Conservation (phyloP, 2,797 vertebrate species). For the Glossophaga mutica region DNA sequence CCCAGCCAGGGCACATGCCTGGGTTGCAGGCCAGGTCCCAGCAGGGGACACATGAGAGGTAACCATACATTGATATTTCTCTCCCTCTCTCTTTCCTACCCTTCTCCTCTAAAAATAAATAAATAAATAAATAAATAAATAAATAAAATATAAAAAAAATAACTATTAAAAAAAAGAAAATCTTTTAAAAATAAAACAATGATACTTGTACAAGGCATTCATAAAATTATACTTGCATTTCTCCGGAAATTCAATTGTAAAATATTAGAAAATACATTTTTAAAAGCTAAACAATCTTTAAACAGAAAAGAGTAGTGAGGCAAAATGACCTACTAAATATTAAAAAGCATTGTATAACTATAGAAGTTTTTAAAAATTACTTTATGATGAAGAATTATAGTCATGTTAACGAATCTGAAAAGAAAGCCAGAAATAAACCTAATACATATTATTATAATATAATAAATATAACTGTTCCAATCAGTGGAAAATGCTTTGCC, state of each 20-base stretch:
- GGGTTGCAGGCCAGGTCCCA: too few relatives aligned
- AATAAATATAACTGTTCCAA: background rate
- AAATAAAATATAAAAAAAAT: too few relatives aligned
- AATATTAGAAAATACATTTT: background rate
- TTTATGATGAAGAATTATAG: background rate
- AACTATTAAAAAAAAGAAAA: too few relatives aligned
- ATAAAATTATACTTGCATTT: background rate
- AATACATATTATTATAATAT: background rate
- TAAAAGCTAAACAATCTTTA: background rate
- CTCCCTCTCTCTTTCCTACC: too few relatives aligned
- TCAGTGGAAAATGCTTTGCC: background rate
- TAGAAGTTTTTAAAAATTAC: background rate
- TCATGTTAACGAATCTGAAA: background rate
- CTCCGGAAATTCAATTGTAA: background rate
- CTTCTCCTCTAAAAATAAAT: too few relatives aligned
- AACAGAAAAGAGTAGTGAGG: background rate
- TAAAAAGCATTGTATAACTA: background rate
- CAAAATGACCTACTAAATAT: background rate
- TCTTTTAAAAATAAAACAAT: background rate
- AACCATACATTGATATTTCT: too few relatives aligned
- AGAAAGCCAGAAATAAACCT: background rate
- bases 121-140: too few relatives aligned
- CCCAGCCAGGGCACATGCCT: too few relatives aligned
- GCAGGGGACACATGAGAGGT: too few relatives aligned
- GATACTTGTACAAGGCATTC: background rate